These are phyloP conservation scores for Phyllopteryx taeniolatus DNA, from an alignment of 2,113 vertebrate species.

Conservation along the genomic window DNA sequence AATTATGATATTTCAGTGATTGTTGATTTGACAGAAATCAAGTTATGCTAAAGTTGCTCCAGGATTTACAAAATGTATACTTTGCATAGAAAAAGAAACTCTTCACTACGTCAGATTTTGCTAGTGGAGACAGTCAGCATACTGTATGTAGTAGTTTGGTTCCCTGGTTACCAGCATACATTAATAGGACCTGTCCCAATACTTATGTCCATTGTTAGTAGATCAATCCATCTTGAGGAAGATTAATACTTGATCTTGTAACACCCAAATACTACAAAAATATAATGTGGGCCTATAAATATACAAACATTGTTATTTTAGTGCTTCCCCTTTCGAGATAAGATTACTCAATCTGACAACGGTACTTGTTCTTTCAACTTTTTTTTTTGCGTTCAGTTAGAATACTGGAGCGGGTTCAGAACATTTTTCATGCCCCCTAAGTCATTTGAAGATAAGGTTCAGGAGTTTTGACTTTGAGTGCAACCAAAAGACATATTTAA, in stretches of 20 bases:
- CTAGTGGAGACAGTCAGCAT: not conserved
- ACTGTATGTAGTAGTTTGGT: not conserved
- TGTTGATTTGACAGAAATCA: constrained; percentile 4
- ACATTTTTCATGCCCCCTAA: not conserved
- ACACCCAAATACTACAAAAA: constrained; percentile 22
- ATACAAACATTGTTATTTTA: constrained; percentile 4
- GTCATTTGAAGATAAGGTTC: not conserved
- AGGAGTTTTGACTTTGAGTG: not conserved
- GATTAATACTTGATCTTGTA: constrained; percentile 16
- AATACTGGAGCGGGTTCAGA: not conserved
- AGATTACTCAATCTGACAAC: constrained; percentile 12
- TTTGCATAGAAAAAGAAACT: not conserved
- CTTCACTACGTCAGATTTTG: not conserved
- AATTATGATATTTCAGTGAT: constrained; percentile 23
- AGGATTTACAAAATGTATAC: not conserved
- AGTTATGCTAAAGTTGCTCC: not conserved
- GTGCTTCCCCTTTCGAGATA: constrained; percentile 33
- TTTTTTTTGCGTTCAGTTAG: not conserved
- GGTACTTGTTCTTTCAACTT: constrained; percentile 8
- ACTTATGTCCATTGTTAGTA: not conserved
- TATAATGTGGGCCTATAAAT: constrained; percentile 25
- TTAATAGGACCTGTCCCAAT: not conserved
- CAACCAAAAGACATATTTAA: not conserved
- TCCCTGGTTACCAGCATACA: not conserved
- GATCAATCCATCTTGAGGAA: constrained; percentile 18